Evolutionary conservation across 2,797 vertebrate genomes (phyloP).

Genomic region (Ptychobarbus kaznakovi): DNA sequence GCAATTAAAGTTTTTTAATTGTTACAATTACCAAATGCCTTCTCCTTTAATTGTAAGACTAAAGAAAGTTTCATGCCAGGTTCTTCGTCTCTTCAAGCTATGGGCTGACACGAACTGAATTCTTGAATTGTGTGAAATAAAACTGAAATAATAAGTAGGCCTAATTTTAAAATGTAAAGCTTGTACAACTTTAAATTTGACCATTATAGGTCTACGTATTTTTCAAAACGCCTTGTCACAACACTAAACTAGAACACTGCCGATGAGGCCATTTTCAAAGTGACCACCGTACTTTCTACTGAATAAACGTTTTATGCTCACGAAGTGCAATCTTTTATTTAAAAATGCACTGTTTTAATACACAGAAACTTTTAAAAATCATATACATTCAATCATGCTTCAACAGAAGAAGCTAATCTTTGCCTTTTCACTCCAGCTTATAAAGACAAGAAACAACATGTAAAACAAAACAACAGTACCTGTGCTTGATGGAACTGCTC

Average conservation of each 20-base stretch:
- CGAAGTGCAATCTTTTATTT: constrained; percentile 8
- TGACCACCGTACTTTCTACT: no score
- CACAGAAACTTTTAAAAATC: background rate
- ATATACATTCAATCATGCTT: constrained; percentile 35
- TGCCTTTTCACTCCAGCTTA: background rate
- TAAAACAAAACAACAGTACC: constrained; percentile 9
- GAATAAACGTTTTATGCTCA: background rate
- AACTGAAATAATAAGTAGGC: background rate
- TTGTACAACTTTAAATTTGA: background rate
- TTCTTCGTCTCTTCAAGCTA: background rate
- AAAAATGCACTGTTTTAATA: background rate
- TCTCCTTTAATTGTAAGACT: background rate
- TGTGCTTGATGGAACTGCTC: background rate
- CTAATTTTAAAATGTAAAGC: background rate
- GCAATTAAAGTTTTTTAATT: background rate
- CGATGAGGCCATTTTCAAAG: background rate
- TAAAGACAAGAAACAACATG: constrained; percentile 9
- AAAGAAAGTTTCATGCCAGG: background rate
- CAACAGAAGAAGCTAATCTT: constrained; percentile 33
- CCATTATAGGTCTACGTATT: background rate
- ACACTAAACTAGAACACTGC: background rate
- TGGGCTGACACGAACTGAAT: background rate
- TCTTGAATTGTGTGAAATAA: background rate
- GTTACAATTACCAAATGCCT: background rate
- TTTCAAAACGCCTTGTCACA: background rate